Evolutionary conservation across 2,797 vertebrate genomes (phyloP), one percentile per base, ranked within the genome.

Genomic region (Falco rusticolus): DNA sequence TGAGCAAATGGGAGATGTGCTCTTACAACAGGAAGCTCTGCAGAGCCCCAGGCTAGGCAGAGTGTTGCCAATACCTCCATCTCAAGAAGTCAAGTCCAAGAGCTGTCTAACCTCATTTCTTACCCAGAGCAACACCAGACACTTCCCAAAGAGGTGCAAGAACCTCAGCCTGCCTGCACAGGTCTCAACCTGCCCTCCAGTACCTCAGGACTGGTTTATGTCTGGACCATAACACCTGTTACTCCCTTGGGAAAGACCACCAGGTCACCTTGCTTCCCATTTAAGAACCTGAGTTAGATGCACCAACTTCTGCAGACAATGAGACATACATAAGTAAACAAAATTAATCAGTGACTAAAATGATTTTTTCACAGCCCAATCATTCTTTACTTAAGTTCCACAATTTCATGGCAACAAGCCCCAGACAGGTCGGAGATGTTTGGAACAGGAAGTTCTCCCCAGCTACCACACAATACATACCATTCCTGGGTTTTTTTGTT

Each of bases 401-500:
- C 48, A 63, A 50, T 87, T 89, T 90, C 81, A 76, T 39, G 75
- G 50, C 60, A 93, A 94, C 76, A 92, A 89, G 79, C 21, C 21
- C 25, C 77, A 87, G n/a, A 77, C 47, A 89, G 50, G 69, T 56
- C 4, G 2, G 41, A 79, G 53, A 80, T 68, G 34, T 5, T 89
- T 12, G 78, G 79, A 96, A 92, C 75, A 77, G 53, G 70, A 96
- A 61, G 68, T 77, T 83, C 84, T 94, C 63, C 86, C 26, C 70
- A 68, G 75, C 69, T 64, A 54, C 88, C 57, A 93, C 82, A 88
- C 57, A 93, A 91, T 61, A 92, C 63, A 45, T 89, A 70, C 43
- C 84, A 87, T 83, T 92, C 76, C 79, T 78, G 61, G 45, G 57
- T 54, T 16, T 96, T 16, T 87, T 92, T 95, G 68, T 83, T 80